Evolutionary conservation across 2,797 vertebrate species (phyloP).

Genomic region (Monodelphis domestica): DNA sequence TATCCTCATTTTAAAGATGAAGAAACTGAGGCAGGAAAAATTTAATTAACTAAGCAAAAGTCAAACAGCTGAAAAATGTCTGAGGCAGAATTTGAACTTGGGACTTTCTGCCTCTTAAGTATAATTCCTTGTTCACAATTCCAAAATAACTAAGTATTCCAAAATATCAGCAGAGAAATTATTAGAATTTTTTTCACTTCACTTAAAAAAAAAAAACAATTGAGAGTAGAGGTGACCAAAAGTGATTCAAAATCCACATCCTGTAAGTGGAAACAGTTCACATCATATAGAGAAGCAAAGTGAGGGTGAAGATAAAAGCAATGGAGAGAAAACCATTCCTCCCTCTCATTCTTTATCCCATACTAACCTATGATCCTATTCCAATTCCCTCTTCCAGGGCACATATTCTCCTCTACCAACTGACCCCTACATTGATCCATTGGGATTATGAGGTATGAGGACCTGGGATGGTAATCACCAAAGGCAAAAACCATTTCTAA

Average conservation of each 20-base stretch:
- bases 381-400: not conserved
- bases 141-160: not conserved
- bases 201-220: not conserved
- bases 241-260: not conserved
- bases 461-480: not conserved
- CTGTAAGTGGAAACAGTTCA: not conserved
- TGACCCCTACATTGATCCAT: not conserved
- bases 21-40: not conserved
- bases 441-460: not conserved
- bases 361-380: not conserved
- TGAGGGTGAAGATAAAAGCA: not conserved
- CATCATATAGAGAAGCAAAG: not conserved
- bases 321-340: not conserved
- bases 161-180: not conserved
- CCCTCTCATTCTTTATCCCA: not conserved
- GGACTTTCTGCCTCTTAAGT: not conserved
- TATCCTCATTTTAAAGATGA: not conserved
- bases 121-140: not conserved
- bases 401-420: not conserved
- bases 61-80: not conserved
- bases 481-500: not conserved
- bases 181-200: not conserved
- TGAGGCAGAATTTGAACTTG: not conserved
- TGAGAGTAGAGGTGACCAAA: not conserved
- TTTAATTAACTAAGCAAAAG: not conserved